Conservation (phyloP, 2,113 vertebrate genomes). For the Himantopus leucocephalus region DNA sequence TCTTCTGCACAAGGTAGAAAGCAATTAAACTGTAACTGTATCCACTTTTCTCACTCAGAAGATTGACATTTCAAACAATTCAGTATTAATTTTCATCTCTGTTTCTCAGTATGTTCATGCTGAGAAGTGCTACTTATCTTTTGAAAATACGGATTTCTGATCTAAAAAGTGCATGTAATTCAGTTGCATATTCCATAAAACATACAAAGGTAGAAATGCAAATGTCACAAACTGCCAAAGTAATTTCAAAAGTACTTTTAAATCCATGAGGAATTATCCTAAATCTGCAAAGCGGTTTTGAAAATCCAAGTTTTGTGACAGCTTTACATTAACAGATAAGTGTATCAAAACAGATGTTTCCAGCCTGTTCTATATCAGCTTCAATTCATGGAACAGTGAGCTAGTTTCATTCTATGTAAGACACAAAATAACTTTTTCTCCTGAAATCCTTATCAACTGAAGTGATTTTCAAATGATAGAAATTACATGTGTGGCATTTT, state of each 20-base stretch:
- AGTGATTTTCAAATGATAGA: background rate
- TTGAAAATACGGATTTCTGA: background rate
- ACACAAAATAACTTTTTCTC: background rate
- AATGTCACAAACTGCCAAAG: background rate
- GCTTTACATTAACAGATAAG: background rate
- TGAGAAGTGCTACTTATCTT: slow-evolving; percentile 11
- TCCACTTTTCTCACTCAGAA: background rate
- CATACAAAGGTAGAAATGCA: background rate
- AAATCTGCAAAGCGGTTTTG: background rate
- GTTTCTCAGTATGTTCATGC: background rate
- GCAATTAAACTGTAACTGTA: slow-evolving; percentile 2
- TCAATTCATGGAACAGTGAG: background rate
- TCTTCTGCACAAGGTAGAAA: background rate
- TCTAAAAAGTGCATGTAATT: background rate
- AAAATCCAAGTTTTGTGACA: slow-evolving; percentile 15
- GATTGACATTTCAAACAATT: slow-evolving; percentile 28
- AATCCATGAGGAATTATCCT: background rate
- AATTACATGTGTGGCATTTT: background rate
- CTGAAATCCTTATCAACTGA: background rate
- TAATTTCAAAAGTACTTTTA: slow-evolving; percentile 10
- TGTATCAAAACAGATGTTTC: background rate
- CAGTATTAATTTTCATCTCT: slow-evolving; percentile 40
- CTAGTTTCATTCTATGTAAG: background rate
- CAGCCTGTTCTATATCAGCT: background rate
- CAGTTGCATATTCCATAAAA: background rate